Percentiles rank a stretch among this genome's conserved stretches.
phyloP scores from a whole-genome alignment of 2,797 vertebrate species.

The Xiphorhynchus erythropygius region DNA sequence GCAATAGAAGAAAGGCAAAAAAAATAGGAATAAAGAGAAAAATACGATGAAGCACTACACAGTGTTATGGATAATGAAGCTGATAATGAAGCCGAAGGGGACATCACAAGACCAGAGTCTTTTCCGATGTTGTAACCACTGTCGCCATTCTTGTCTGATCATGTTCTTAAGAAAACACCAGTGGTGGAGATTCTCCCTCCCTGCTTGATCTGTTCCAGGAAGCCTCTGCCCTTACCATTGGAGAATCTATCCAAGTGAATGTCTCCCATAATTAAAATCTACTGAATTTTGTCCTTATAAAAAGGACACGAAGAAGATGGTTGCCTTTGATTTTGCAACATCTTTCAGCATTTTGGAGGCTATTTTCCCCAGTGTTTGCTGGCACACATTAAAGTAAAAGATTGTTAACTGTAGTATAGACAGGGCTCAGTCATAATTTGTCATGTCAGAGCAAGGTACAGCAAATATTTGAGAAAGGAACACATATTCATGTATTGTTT shows the following conservation, averaged over 20 bases:
- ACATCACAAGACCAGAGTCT: background rate
- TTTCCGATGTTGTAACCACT: background rate
- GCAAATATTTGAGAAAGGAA: background rate
- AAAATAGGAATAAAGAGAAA: background rate
- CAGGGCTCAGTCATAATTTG: background rate
- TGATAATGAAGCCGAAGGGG: background rate
- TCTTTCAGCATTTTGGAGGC: background rate
- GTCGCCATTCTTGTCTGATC: background rate
- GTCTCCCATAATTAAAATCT: background rate
- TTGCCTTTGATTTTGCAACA: background rate
- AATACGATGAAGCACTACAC: background rate
- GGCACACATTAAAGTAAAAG: background rate
- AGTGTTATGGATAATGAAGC: background rate
- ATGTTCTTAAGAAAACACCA: background rate
- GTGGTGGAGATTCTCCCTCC: background rate
- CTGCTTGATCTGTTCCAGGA: background rate
- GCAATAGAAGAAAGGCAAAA: background rate
- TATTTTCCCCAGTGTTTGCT: background rate
- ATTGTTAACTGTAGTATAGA: background rate
- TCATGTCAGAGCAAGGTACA: background rate
- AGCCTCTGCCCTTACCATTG: background rate
- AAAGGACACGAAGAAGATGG: background rate
- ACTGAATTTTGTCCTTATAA: background rate
- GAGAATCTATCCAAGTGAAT: background rate
- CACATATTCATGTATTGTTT: background rate